A percentile compares a stretch with the other conserved stretches of the same genome.
Conservation (phyloP, 1,140 invertebrate genomes). For the Ceratoteleas bidentatus region DNA sequence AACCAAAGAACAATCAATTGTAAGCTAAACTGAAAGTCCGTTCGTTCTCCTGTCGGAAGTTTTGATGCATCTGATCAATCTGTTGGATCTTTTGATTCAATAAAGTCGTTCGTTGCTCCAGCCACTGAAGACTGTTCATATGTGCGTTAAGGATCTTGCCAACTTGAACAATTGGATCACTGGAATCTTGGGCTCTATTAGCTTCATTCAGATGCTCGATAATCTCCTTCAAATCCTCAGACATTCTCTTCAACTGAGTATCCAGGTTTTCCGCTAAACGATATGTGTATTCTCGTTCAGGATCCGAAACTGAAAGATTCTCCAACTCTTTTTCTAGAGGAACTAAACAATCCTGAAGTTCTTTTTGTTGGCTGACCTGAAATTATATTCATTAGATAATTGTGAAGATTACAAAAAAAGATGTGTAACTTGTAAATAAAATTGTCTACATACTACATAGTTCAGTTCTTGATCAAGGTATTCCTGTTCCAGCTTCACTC, state of each 20-base stretch:
- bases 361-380: slow-evolving; percentile 90
- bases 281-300: too few species aligned
- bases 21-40: slow-evolving; percentile 84
- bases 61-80: slow-evolving; percentile 90
- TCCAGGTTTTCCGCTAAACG: too few species aligned
- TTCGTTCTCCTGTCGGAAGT: slow-evolving; percentile 89
- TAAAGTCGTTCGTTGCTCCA: slow-evolving; percentile 86
- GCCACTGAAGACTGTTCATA: too few species aligned
- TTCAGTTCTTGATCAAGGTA: slow-evolving; percentile 96
- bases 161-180: too few species aligned
- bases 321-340: too few species aligned
- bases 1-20: slow-evolving; percentile 67
- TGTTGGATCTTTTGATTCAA: slow-evolving; percentile 91
- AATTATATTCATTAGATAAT: slow-evolving; percentile 29
- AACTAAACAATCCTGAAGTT: slow-evolving; percentile 95
- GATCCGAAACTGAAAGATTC: too few species aligned
- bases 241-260: too few species aligned
- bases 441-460: slow-evolving; percentile 86
- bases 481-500: slow-evolving; percentile 93
- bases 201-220: too few species aligned
- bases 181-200: too few species aligned
- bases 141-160: too few species aligned
- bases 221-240: too few species aligned
- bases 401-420: neutral
- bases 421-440: neutral